Evolutionary conservation across 2,888 invertebrate genomes (phyloP), one percentile per base, ranked within the genome.

Genomic region (Gastracanthus pulcherrimus): DNA sequence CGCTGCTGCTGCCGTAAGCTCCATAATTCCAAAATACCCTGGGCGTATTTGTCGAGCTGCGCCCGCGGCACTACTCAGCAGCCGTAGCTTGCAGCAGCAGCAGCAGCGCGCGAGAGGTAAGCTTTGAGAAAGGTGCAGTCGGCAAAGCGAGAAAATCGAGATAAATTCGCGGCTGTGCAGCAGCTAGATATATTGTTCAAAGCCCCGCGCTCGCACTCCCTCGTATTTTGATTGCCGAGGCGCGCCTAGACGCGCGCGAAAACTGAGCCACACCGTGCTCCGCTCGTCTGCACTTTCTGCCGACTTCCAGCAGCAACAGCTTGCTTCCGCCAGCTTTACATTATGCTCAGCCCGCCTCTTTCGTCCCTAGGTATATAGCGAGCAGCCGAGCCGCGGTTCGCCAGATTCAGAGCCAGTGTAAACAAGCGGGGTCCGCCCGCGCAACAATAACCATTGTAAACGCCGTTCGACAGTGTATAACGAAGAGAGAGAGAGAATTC

Each of bases 381-480:
- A n/a, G n/a, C n/a, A n/a, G n/a, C n/a, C n/a, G n/a, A n/a, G n/a
- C n/a, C n/a, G n/a, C n/a, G n/a, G n/a, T 55, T 51, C 76, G 80
- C 48, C 41, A 16, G 72, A 19, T 34, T 41, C 38, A 41, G 66
- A 51, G 41, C 31, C 26, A n/a, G 64, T 75, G 76, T 66, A 76
- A 76, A 76, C 66, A 76, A 76, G 66, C 66, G 34, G n/a, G n/a
- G n/a, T n/a, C n/a, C n/a, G n/a, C n/a, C n/a, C 51, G 82, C 85
- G 79, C 83, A 80, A 84, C 82, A 81, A 82, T 84, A 81, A 82
- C 84, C 84, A 84, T 83, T 82, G 80, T 77, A 76, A 82, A 81
- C 81, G 84, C 83, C 76, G 81, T 84, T 85, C 74, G 71, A 80
- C n/a, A n/a, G n/a, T n/a, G n/a, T n/a, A n/a, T n/a, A n/a, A n/a